Conservation (phyloP, 2,113 vertebrate species). For the Cyprinodon variegatus region DNA sequence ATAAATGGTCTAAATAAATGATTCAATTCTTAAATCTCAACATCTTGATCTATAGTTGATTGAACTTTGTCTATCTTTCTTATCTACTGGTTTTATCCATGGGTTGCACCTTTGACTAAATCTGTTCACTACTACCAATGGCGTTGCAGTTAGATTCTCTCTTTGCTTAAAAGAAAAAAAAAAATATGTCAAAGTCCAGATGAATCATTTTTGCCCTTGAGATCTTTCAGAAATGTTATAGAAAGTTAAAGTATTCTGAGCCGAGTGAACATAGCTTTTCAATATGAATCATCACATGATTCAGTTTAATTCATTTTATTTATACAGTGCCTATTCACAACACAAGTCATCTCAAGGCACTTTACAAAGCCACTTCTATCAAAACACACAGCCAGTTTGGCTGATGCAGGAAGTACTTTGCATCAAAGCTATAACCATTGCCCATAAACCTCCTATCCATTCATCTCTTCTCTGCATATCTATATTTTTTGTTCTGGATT, state of each 20-base stretch:
- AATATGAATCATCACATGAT: constrained; percentile 28
- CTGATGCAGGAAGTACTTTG: constrained; percentile 10
- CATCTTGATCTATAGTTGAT: too few species aligned
- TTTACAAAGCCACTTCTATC: too few species aligned
- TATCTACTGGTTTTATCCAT: background rate
- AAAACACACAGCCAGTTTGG: too few species aligned
- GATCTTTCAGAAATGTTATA: constrained; percentile 11
- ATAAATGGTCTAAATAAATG: background rate
- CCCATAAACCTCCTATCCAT: constrained; percentile 18
- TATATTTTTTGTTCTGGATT: constrained; percentile 7
- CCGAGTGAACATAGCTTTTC: constrained; percentile 9
- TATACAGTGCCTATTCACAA: too few species aligned
- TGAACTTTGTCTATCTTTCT: background rate
- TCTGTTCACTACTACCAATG: background rate
- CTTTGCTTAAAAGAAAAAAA: constrained; percentile 10
- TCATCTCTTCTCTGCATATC: constrained; percentile 14
- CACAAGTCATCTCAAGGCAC: too few species aligned
- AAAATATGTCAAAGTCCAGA: constrained; percentile 13
- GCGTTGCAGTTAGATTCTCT: background rate
- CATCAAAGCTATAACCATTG: constrained; percentile 23
- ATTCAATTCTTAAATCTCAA: too few species aligned
- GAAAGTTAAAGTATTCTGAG: constrained; percentile 1
- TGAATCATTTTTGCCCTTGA: constrained; percentile 28
- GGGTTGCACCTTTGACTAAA: background rate
- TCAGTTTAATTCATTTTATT: too few species aligned